These are phyloP conservation scores for Myotis pilosus DNA, from an alignment of 2,797 vertebrate genomes.

Conservation along the genomic window DNA sequence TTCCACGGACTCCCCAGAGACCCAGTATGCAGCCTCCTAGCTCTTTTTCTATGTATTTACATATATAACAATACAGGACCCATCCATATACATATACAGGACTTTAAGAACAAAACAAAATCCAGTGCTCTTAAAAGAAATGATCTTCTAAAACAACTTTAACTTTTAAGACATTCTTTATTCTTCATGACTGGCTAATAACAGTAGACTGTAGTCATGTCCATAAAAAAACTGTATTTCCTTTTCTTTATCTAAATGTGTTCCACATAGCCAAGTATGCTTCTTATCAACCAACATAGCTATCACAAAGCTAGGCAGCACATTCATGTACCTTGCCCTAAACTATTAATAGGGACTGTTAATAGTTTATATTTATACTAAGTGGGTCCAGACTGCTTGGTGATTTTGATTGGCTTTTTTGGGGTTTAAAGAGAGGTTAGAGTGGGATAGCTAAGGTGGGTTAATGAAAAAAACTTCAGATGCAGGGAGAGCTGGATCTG, in stretches of 20 bases:
- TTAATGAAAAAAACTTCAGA: background rate
- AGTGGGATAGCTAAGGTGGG: background rate
- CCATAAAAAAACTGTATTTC: background rate
- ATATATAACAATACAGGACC: background rate
- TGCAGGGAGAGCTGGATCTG: background rate
- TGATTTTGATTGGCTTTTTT: background rate
- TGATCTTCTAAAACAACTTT: background rate
- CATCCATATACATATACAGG: background rate
- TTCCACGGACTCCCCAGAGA: background rate
- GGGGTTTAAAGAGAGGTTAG: background rate
- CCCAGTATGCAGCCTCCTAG: background rate
- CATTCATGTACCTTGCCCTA: background rate
- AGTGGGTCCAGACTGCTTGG: background rate
- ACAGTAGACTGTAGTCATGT: background rate
- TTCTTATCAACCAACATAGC: background rate
- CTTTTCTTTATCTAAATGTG: background rate
- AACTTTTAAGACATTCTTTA: slow-evolving; percentile 38
- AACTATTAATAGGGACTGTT: slow-evolving; percentile 6
- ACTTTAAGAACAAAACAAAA: background rate
- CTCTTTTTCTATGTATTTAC: background rate
- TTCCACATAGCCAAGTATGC: background rate
- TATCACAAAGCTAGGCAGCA: background rate
- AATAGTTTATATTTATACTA: background rate
- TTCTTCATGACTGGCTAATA: background rate
- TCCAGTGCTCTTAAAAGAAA: slow-evolving; percentile 21